These are phyloP conservation scores for Hippopotamyrus pictus DNA, from an alignment of 2,797 vertebrate genomes.

Conservation along the genomic window DNA sequence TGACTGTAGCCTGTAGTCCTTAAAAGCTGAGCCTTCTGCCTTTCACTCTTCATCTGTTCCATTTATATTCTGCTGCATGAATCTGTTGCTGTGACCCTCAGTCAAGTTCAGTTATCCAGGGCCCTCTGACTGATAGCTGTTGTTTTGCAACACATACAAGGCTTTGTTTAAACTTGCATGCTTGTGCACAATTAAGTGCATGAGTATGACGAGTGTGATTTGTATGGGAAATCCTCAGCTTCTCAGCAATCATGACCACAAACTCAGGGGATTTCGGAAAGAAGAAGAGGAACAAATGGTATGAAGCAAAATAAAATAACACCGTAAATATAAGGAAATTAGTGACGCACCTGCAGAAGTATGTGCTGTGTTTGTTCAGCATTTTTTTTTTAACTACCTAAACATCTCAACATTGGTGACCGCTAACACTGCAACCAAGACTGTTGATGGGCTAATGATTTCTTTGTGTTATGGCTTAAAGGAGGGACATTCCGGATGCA, in stretches of 20 bases:
- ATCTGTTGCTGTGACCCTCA: neutral
- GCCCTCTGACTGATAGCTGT: neutral
- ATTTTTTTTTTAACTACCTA: neutral
- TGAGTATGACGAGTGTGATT: neutral
- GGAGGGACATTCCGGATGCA: neutral
- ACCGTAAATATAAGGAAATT: neutral
- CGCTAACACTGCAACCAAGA: neutral
- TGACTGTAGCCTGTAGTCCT: neutral
- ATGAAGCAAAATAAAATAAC: neutral
- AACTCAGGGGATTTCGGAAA: neutral
- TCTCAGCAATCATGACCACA: neutral
- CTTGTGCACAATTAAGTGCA: neutral
- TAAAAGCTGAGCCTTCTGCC: neutral
- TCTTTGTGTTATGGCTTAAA: neutral
- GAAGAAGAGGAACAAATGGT: neutral
- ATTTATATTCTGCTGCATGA: neutral
- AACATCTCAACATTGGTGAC: neutral
- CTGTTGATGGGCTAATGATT: neutral
- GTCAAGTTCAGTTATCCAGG: neutral
- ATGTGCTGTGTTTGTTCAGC: neutral
- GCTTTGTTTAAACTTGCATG: neutral
- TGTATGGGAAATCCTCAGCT: neutral
- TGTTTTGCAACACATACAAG: neutral
- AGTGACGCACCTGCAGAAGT: neutral
- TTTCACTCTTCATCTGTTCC: neutral